These are phyloP conservation scores for Pristiophorus japonicus DNA, from an alignment of 2,113 vertebrate genomes.

Conservation along the genomic window DNA sequence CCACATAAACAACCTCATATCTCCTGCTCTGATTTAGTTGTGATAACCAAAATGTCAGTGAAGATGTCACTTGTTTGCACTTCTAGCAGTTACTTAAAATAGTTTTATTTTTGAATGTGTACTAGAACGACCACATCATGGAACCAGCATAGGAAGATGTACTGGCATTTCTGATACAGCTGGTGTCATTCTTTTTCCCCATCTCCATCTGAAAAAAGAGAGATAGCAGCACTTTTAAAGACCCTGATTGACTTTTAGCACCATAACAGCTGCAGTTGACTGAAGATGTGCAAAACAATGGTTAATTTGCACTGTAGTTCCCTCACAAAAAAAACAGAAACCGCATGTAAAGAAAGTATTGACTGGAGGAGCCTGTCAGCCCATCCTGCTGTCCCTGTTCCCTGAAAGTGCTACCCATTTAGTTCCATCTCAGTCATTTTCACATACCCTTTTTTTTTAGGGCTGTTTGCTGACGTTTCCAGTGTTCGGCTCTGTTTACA, in stretches of 20 bases:
- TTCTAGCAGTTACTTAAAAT: slow-evolving; percentile 38
- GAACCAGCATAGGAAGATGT: slow-evolving; percentile 52
- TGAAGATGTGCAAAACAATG: background rate
- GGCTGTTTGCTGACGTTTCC: background rate
- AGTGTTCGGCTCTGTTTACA: background rate
- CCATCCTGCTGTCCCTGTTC: background rate
- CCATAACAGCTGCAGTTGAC: background rate
- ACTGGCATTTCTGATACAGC: slow-evolving; percentile 40
- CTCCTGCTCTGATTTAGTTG: slow-evolving; percentile 49
- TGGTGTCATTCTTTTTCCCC: slow-evolving; percentile 39
- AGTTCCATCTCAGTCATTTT: background rate
- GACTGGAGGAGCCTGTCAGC: background rate
- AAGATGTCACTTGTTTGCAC: slow-evolving; percentile 28
- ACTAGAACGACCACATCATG: background rate
- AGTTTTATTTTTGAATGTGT: slow-evolving; percentile 36
- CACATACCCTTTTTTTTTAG: background rate
- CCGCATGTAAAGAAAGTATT: background rate
- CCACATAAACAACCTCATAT: slow-evolving; percentile 52
- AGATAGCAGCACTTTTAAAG: background rate
- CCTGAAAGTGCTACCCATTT: background rate
- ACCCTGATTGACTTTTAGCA: background rate
- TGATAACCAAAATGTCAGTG: slow-evolving; percentile 55
- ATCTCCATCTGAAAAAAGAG: background rate
- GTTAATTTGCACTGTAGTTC: background rate
- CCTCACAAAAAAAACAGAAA: background rate